phyloP scores from a whole-genome alignment of 2,888 invertebrate species.

The Cryptocephalus moraei region DNA sequence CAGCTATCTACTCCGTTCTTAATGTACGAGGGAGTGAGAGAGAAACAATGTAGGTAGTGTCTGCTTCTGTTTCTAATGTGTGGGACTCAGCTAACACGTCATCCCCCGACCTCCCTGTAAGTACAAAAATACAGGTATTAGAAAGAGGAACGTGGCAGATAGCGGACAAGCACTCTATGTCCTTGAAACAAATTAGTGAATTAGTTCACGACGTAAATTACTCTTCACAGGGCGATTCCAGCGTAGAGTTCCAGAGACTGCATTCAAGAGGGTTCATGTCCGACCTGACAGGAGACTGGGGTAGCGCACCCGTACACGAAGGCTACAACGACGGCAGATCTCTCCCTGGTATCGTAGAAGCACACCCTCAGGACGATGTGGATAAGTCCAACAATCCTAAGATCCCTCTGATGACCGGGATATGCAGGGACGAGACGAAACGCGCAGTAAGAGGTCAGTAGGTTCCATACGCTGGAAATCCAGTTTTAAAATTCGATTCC shows the following conservation, averaged over 20 bases:
- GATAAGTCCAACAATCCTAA: slow-evolving; percentile 41
- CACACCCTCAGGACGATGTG: slow-evolving; percentile 51
- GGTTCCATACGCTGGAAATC: background rate
- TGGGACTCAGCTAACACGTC: no score
- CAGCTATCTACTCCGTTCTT: no score
- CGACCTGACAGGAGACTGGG: slow-evolving; percentile 50
- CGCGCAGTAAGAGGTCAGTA: slow-evolving; percentile 47
- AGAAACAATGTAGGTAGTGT: no score
- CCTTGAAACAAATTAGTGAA: no score
- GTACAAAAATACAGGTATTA: no score
- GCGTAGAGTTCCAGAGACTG: slow-evolving; percentile 46
- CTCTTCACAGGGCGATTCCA: slow-evolving; percentile 45
- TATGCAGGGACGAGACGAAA: slow-evolving; percentile 62
- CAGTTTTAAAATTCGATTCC: slow-evolving; percentile 2
- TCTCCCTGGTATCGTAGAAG: slow-evolving; percentile 55
- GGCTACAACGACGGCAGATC: slow-evolving; percentile 54
- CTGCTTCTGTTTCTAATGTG: no score
- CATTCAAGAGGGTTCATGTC: slow-evolving; percentile 51
- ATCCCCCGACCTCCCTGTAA: no score
- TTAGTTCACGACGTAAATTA: no score
- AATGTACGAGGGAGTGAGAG: no score
- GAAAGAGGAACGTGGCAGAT: no score
- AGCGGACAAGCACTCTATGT: no score
- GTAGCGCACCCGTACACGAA: slow-evolving; percentile 60
- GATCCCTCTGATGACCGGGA: slow-evolving; percentile 62